Conservation (phyloP, 1,140 invertebrate genomes). For the Epicauta chinensis region DNA sequence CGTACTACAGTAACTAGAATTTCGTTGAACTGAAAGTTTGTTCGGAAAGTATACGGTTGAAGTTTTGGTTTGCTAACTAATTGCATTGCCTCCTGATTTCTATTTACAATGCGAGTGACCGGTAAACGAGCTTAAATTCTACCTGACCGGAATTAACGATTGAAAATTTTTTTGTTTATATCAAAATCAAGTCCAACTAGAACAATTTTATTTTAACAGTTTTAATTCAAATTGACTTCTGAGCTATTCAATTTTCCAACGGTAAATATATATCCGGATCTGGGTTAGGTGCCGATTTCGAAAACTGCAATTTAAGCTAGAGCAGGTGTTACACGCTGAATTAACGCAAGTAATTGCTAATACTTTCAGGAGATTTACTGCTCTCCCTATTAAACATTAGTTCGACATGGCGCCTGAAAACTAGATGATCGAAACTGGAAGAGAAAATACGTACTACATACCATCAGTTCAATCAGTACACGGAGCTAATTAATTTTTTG, state of each 20-base stretch:
- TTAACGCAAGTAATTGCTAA: constrained; percentile 42
- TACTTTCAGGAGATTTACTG: constrained; percentile 39
- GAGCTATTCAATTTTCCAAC: too few species aligned
- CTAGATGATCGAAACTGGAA: constrained; percentile 1
- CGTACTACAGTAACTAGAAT: constrained; percentile 5
- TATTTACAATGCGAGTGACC: constrained; percentile 19
- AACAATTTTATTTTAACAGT: too few species aligned
- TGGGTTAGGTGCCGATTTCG: constrained; percentile 16
- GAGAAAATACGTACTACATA: too few species aligned
- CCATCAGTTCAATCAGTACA: too few species aligned
- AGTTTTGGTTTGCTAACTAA: constrained; percentile 20
- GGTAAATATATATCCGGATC: too few species aligned
- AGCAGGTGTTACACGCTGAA: constrained; percentile 38
- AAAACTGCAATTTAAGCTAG: constrained; percentile 32
- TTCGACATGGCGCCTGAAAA: constrained; percentile 30
- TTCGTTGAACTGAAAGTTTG: constrained; percentile 19
- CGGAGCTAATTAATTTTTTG: too few species aligned
- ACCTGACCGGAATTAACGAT: constrained; percentile 21
- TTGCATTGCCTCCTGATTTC: constrained; percentile 27
- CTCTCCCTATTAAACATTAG: constrained; percentile 33
- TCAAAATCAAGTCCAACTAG: too few species aligned
- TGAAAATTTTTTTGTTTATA: too few species aligned
- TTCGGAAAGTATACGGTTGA: constrained; percentile 14
- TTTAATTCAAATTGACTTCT: too few species aligned
- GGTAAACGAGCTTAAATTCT: constrained; percentile 11